Conservation (phyloP, 1,140 invertebrate genomes). For the Laupala kohalensis region DNA sequence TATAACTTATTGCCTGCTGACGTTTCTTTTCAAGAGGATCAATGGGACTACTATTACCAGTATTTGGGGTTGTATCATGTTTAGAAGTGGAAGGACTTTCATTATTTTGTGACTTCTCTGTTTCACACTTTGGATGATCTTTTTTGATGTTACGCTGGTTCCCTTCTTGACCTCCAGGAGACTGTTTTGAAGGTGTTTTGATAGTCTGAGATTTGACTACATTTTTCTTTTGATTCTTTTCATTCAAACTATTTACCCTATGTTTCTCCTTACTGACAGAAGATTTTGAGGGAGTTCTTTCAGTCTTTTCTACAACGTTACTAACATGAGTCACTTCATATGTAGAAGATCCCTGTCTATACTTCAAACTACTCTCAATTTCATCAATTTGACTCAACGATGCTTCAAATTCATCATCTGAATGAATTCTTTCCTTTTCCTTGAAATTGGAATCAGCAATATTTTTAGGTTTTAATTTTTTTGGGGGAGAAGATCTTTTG, state of each 20-base stretch:
- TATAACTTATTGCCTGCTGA: constrained; percentile 45
- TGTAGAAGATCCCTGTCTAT: too few relatives aligned
- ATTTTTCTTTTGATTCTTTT: constrained; percentile 12
- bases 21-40: constrained; percentile 42
- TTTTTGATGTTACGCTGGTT: constrained; percentile 8
- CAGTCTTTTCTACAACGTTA: background rate
- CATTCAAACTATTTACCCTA: constrained; percentile 17
- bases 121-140: constrained; percentile 16
- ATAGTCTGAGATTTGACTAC: constrained; percentile 5
- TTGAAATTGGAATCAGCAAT: background rate
- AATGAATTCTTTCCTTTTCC: background rate
- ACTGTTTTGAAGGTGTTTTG: background rate
- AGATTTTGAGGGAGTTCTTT: constrained; percentile 4
- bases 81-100: background rate
- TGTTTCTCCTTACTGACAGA: constrained; percentile 16
- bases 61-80: background rate
- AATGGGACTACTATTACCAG: background rate
- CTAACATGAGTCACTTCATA: background rate
- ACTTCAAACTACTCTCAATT: constrained; percentile 11
- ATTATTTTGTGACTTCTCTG: constrained; percentile 10
- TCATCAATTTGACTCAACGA: constrained; percentile 47
- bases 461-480: background rate
- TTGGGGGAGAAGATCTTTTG: constrained; percentile 15
- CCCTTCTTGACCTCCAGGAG: background rate
- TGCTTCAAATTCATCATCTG: constrained; percentile 53